Percentiles rank a stretch among this genome's conserved stretches.
Evolutionary conservation across 2,113 vertebrate species (phyloP).

Genomic region (Rattus rattus): DNA sequence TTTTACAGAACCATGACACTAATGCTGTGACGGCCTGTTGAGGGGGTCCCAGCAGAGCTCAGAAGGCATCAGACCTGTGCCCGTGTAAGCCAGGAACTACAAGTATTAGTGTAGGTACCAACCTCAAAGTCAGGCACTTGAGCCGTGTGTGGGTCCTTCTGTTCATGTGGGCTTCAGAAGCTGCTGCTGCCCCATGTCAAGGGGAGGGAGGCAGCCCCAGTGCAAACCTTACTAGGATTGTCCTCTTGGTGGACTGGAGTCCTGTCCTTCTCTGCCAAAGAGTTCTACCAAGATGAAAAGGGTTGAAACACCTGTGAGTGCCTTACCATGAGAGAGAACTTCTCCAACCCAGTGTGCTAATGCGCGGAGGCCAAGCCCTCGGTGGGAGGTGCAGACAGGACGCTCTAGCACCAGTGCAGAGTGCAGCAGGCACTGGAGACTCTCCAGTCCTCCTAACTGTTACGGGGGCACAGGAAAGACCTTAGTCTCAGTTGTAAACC

Average conservation of each 20-base stretch:
- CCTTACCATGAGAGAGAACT: constrained; percentile 58
- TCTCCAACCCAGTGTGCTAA: not conserved
- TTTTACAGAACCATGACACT: not conserved
- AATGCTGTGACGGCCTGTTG: not conserved
- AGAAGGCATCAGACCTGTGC: not conserved
- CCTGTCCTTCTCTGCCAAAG: constrained; percentile 7
- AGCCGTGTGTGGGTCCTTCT: not conserved
- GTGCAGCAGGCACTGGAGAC: not conserved
- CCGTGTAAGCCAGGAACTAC: too few relatives aligned
- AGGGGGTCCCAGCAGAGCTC: too few relatives aligned
- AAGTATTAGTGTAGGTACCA: too few relatives aligned
- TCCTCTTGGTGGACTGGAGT: not conserved
- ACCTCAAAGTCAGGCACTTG: not conserved
- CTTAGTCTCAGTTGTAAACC: not conserved
- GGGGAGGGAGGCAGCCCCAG: not conserved
- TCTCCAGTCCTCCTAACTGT: not conserved
- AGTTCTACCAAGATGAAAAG: constrained; percentile 37
- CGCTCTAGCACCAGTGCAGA: not conserved
- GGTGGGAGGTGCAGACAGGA: not conserved
- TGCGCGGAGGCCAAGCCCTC: not conserved
- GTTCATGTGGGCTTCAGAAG: not conserved
- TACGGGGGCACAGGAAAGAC: not conserved
- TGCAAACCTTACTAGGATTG: not conserved
- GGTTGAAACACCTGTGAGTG: constrained; percentile 61
- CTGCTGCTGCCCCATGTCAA: not conserved